A percentile compares a stretch with the other conserved stretches of the same genome.
phyloP scores from a whole-genome alignment of 2,113 vertebrate genomes.

The Sceloporus tristichus region DNA sequence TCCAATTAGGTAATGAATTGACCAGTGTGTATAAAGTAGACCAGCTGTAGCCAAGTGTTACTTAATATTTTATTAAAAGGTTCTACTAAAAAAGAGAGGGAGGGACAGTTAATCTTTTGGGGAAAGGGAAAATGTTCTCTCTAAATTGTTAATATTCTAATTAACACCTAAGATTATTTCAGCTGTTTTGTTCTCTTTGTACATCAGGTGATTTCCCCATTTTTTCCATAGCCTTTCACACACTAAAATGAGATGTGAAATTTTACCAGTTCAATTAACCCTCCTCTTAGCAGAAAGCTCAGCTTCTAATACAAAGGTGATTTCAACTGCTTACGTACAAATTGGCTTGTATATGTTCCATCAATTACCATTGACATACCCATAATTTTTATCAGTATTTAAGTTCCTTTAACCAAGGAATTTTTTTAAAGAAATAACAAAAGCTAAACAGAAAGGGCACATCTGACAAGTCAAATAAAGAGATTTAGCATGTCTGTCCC shows the following conservation, averaged over 20 bases:
- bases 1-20: too few relatives aligned
- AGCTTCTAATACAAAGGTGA: background rate
- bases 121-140: background rate
- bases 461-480: background rate
- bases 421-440: background rate
- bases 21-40: too few relatives aligned
- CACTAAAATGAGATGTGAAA: slow-evolving; percentile 43
- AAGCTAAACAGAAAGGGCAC: background rate
- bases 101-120: slow-evolving; percentile 33
- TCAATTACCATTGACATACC: background rate
- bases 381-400: background rate
- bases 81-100: background rate
- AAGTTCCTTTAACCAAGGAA: too few relatives aligned
- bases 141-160: slow-evolving; percentile 23
- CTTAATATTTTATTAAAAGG: too few relatives aligned
- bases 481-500: slow-evolving; percentile 14
- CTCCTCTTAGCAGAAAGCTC: background rate
- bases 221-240: slow-evolving; percentile 21
- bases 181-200: slow-evolving; percentile 6
- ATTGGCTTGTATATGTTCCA: background rate
- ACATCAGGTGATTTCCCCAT: slow-evolving; percentile 12
- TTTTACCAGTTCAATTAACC: slow-evolving; percentile 21
- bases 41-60: too few relatives aligned
- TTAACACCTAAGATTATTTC: slow-evolving; percentile 21
- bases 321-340: background rate